Evolutionary conservation across 1,140 invertebrate species (phyloP), one percentile per base, ranked within the genome.

Genomic region (Ctenoplectra terminalis): DNA sequence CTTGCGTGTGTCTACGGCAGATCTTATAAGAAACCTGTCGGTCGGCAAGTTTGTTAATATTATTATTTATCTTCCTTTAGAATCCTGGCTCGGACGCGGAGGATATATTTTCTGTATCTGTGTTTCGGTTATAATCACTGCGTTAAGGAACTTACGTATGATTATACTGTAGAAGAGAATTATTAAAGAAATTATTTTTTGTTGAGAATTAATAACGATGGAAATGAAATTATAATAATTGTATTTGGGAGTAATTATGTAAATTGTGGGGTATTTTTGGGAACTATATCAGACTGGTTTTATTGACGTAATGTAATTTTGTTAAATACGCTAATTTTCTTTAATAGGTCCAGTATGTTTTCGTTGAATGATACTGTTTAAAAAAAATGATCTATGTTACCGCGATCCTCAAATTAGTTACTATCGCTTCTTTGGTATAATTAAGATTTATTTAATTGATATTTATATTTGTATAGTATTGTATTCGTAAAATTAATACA

Each of bases 121-220:
- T 31, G n/a, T 66, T 40, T 73, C 54, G 54, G 8, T 43, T 73
- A 43, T 69, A n/a, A 1, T 46, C 61, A 54, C n/a, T 52, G 40
- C 20, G n/a, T 46, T 58, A 54, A 13, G 2, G 4, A 37, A 77
- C 76, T 60, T 71, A 40, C 54, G 76, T 23, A 48, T 20, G 26
- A 23, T 70, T 78, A 48, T 8, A 34, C 66, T 78, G 34, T 23
- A 29, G 64, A 50, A 46, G 20, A 40, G 40, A 13, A 15, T 43
- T 26, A 63, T 52, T 13, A 17, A n/a, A n/a, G n/a, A n/a, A 52
- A 43, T 64, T 64, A 52, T 48, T 48, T 34, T 23, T 54, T 0
- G 7, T 37, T 72, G 4, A 17, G 26, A 8, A 26, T 37, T 1
- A 17, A 7, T 15, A n/a, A 63, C 31, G 9, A 34, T 34, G 60